Percentiles rank a stretch among this genome's conserved stretches.
Evolutionary conservation across 2,797 vertebrate species (phyloP).

Genomic region (Myotis pilosus): DNA sequence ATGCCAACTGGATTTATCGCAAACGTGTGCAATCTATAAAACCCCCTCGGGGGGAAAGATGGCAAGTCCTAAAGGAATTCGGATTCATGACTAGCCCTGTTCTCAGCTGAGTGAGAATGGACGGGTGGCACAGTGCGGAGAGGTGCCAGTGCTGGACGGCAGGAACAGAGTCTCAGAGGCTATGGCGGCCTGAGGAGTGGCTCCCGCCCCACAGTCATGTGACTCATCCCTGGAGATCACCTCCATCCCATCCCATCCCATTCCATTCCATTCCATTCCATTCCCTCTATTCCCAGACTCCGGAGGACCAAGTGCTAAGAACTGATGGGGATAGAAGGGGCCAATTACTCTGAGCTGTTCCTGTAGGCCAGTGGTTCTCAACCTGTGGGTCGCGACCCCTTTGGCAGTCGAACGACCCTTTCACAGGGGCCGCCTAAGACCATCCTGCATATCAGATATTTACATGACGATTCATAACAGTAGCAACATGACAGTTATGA

Average conservation of each 20-base stretch:
- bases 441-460: too few relatives aligned
- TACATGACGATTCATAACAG: too few relatives aligned
- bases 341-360: neutral
- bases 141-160: rapidly evolving
- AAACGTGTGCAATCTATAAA: neutral
- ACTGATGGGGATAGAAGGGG: neutral
- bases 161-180: neutral
- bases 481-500: too few relatives aligned
- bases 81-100: neutral
- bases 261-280: neutral
- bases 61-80: neutral
- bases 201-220: neutral
- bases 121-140: neutral
- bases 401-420: too few relatives aligned
- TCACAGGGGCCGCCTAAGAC: too few relatives aligned
- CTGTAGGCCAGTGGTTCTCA: neutral
- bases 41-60: neutral
- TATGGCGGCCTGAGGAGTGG: neutral
- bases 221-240: neutral
- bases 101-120: neutral
- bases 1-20: neutral
- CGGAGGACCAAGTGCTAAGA: neutral
- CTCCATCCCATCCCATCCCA: neutral
- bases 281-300: neutral
- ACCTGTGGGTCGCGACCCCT: too few relatives aligned